Evolutionary conservation across 2,888 invertebrate species (phyloP), one percentile per base, ranked within the genome.

Genomic region (Agonopterix subpropinquella): DNA sequence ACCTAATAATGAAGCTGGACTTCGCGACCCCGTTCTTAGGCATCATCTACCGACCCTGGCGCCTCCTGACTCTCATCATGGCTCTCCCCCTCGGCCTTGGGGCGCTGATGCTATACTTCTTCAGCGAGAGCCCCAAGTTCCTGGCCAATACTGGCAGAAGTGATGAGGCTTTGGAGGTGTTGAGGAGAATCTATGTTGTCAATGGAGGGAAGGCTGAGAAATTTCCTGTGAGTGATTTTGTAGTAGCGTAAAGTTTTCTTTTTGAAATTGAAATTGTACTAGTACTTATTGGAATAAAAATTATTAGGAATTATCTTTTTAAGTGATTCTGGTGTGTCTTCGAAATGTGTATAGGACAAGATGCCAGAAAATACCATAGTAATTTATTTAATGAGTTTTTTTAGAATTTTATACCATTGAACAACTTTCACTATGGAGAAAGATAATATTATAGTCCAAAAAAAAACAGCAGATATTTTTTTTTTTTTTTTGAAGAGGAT

Each of bases 121-220:
- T 90, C 61, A 90, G 92, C 8, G 95, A 95, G 72, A 95, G 94
- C 66, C 95, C 95, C 4, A 94, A 94, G 73, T 95, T 93, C 69
- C 79, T 94, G 4, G 91, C 93, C 73, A 90, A 92, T 43, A 89
- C 91, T 36, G 92, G 93, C 2, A 84, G 89, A 39, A 89, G 87
- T 45, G 84, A 89, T 0, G 90, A 93, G 53, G 93, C 94, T 0
- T 65, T 94, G 10, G 58, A 76, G 1, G 89, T 92, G 1, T 83
- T 94, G 56, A 76, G 74, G 54, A 85, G 72, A 56, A 92, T 94
- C 44, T 92, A 91, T 59, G 65, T 75, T 0, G 70, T 83, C 13
- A 93, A 93, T 67, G 91, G 90, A 1, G 67, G 76, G 1, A 51
- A 53, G 2, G 59, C 53, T 1, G 68, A 70, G 1, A 65, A 68